phyloP scores from a whole-genome alignment of 92 coral and sea anemone species.

The Anthopleura xanthogrammica region DNA sequence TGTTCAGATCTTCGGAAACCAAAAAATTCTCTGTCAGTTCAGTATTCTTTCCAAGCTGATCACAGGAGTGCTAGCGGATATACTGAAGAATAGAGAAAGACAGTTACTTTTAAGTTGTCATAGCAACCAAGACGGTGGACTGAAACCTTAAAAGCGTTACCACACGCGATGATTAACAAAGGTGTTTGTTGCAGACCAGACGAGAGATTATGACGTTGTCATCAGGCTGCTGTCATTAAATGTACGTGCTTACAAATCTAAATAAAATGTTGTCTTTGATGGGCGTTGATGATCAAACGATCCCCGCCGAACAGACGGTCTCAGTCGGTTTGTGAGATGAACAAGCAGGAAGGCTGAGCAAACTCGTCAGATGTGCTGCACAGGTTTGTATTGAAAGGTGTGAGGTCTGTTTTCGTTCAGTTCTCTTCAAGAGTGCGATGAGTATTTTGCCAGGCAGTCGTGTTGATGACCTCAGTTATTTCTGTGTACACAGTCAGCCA shows the following conservation, averaged over 20 bases:
- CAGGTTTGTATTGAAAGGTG: not conserved
- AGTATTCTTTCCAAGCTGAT: no score
- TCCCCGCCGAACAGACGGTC: no score
- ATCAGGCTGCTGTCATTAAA: no score
- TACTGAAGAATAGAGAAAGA: not conserved
- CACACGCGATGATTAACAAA: no score
- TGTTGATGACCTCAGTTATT: not conserved
- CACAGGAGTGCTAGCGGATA: not conserved
- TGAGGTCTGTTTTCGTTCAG: not conserved
- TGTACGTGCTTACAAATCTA: no score
- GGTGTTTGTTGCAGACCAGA: not conserved
- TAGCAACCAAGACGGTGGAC: not conserved
- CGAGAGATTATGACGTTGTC: no score
- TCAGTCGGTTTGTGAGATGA: no score
- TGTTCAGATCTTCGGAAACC: not conserved
- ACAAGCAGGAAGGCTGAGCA: not conserved
- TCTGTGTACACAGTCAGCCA: not conserved
- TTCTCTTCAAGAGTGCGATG: not conserved
- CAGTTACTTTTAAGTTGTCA: not conserved
- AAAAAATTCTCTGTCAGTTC: not conserved
- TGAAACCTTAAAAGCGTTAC: not conserved
- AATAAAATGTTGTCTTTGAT: no score
- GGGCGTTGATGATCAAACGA: no score
- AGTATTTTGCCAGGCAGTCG: slow-evolving; percentile 5
- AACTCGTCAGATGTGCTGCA: not conserved